Percentiles rank a stretch among this genome's conserved stretches.
Evolutionary conservation across 2,888 invertebrate genomes (phyloP).

Genomic region (Mesorhabditis belari): DNA sequence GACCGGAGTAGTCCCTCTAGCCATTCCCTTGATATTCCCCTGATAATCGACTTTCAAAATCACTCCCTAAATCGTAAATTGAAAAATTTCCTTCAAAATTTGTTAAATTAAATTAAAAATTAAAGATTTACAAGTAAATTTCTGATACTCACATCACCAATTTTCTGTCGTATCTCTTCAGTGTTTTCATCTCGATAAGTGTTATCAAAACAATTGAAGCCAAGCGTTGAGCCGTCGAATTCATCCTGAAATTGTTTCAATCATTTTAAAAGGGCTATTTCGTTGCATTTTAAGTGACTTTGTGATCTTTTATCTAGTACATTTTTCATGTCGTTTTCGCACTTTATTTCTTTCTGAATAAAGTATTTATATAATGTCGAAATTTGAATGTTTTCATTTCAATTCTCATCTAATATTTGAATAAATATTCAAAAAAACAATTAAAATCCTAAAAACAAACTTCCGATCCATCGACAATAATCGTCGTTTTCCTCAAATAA

Average conservation of each 20-base stretch:
- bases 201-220: slow-evolving; percentile 90
- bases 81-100: too few relatives aligned
- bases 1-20: slow-evolving; percentile 45
- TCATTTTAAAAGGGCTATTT: too few relatives aligned
- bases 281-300: too few relatives aligned
- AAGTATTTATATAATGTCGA: too few relatives aligned
- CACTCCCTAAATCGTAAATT: slow-evolving; percentile 34
- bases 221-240: slow-evolving; percentile 36
- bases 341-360: too few relatives aligned
- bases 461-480: slow-evolving; percentile 89
- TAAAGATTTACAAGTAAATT: too few relatives aligned
- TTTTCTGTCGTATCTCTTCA: slow-evolving; percentile 83
- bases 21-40: slow-evolving; percentile 50
- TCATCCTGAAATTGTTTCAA: slow-evolving; percentile 13
- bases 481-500: slow-evolving; percentile 86
- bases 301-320: too few relatives aligned
- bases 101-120: too few relatives aligned
- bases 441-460: slow-evolving; percentile 86
- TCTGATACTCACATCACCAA: slow-evolving; percentile 55
- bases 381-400: too few relatives aligned
- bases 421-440: neutral
- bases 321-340: too few relatives aligned
- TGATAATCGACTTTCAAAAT: slow-evolving; percentile 49
- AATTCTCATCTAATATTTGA: too few relatives aligned
- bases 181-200: slow-evolving; percentile 87